phyloP scores from a whole-genome alignment of 2,888 invertebrate species.

The Hemicrepidius hirtus region DNA sequence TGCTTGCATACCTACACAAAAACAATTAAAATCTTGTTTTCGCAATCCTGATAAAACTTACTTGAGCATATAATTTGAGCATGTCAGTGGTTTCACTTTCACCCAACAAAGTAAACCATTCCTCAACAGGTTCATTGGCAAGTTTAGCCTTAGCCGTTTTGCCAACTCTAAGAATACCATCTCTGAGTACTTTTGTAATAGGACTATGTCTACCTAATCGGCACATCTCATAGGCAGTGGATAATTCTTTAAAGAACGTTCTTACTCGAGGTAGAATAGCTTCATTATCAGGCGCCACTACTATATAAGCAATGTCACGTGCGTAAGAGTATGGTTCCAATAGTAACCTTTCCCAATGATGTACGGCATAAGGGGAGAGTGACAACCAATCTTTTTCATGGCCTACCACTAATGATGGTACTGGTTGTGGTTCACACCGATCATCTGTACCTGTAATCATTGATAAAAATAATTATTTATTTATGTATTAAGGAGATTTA shows the following conservation, averaged over 20 bases:
- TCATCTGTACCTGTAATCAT: constrained; percentile 83
- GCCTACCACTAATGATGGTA: constrained; percentile 94
- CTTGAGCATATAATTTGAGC: constrained; percentile 90
- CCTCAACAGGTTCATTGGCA: constrained; percentile 82
- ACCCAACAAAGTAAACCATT: constrained; percentile 91
- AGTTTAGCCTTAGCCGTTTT: constrained; percentile 78
- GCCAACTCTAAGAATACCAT: constrained; percentile 91
- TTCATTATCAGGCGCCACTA: constrained; percentile 94
- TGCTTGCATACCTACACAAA: constrained; percentile 78
- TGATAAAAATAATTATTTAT: too few species aligned
- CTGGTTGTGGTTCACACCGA: constrained; percentile 97
- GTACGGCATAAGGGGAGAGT: constrained; percentile 93
- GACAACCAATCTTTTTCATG: constrained; percentile 97
- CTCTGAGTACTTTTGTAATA: constrained; percentile 86
- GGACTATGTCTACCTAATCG: constrained; percentile 95
- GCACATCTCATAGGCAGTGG: constrained; percentile 95
- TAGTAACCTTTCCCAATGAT: constrained; percentile 98
- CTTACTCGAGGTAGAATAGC: constrained; percentile 85
- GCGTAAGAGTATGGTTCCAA: constrained; percentile 97
- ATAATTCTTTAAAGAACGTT: constrained; percentile 94
- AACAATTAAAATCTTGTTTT: too few species aligned
- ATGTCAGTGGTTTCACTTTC: constrained; percentile 88
- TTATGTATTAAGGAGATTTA: too few species aligned
- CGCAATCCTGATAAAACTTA: too few species aligned
- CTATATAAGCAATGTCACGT: constrained; percentile 95